phyloP scores from a whole-genome alignment of 2,113 vertebrate species.

The Drymodes brunneopygia region DNA sequence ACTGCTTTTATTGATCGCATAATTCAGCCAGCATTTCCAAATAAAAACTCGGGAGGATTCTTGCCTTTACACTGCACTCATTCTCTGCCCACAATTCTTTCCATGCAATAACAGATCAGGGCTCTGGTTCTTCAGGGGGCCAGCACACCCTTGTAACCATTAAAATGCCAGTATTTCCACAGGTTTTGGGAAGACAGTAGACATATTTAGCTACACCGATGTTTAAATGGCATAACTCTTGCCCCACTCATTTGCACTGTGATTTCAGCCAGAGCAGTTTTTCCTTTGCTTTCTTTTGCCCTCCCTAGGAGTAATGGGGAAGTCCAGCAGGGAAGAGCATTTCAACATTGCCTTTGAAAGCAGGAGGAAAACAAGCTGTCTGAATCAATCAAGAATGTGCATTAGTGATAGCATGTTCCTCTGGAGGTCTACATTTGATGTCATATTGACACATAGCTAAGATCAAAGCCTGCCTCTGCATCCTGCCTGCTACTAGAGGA shows the following conservation, averaged over 20 bases:
- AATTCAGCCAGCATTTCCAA: neutral
- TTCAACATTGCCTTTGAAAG: conserved; percentile 9
- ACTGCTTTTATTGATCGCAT: neutral
- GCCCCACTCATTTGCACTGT: neutral
- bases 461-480: conserved; percentile 36
- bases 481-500: conserved; percentile 6
- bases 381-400: conserved; percentile 35
- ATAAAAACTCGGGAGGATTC: neutral
- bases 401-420: conserved; percentile 25
- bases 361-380: conserved; percentile 31
- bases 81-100: neutral
- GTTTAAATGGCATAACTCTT: neutral
- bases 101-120: neutral
- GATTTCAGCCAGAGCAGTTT: neutral
- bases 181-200: neutral
- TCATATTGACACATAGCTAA: conserved; percentile 48
- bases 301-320: neutral
- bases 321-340: neutral
- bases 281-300: neutral
- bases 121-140: neutral
- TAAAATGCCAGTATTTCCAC: neutral
- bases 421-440: conserved; percentile 50
- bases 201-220: neutral
- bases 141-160: neutral
- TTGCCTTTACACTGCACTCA: neutral